phyloP scores from a whole-genome alignment of 2,797 vertebrate genomes.

The Acrossocheilus wenchowensis region DNA sequence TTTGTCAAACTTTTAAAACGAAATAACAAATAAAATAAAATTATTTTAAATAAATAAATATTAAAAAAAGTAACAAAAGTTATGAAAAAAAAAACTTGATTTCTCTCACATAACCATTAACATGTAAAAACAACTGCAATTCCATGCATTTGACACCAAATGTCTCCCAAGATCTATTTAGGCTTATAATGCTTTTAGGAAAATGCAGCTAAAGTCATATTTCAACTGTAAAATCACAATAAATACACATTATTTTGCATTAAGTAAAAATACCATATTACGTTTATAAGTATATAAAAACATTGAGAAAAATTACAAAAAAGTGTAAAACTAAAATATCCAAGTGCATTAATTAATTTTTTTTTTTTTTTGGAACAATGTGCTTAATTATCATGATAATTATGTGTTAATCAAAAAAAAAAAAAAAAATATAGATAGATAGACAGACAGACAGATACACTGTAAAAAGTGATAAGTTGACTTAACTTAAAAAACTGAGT shows the following conservation, averaged over 20 bases:
- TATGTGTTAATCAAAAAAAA: background rate
- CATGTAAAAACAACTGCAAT: no score
- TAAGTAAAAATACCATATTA: background rate
- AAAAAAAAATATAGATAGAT: no score
- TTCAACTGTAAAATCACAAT: background rate
- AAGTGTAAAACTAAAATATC: background rate
- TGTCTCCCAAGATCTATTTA: background rate
- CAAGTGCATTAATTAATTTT: background rate
- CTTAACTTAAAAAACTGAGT: no score
- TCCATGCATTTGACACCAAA: background rate
- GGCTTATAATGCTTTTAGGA: background rate
- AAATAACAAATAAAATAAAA: no score
- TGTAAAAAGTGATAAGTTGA: no score
- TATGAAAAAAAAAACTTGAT: no score
- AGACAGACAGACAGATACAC: no score
- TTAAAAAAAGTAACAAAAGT: no score
- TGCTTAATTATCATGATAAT: background rate
- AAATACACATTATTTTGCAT: background rate
- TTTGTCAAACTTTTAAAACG: no score
- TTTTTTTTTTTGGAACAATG: no score
- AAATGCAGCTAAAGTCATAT: background rate
- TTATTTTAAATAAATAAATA: no score
- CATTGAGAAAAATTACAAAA: background rate
- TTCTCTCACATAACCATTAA: no score
- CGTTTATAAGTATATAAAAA: background rate